These are phyloP conservation scores for Dryobates pubescens DNA, from an alignment of 2,797 vertebrate species.

Conservation along the genomic window DNA sequence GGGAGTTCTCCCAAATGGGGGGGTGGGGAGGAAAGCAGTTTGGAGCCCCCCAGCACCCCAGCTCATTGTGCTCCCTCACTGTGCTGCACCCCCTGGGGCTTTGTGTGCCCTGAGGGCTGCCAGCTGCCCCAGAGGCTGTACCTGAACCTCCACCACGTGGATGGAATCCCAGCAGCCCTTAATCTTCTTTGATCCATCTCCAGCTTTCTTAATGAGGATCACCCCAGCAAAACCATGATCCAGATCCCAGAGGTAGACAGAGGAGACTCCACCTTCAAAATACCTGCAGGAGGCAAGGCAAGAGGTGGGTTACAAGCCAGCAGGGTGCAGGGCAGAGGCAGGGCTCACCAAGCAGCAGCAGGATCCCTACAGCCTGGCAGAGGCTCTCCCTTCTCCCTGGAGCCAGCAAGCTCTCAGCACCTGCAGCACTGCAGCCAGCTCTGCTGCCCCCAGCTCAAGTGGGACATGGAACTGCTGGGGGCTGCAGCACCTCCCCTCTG, in stretches of 20 bases:
- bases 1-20: slow-evolving; percentile 11
- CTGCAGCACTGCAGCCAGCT: too few relatives aligned
- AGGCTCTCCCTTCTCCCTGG: neutral
- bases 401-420: neutral
- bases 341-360: neutral
- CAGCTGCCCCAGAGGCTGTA: slow-evolving; percentile 65
- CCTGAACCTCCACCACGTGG: slow-evolving; percentile 99
- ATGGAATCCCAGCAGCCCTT: slow-evolving; percentile 99
- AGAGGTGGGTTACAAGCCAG: neutral
- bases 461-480: too few relatives aligned
- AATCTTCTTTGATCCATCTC: slow-evolving; percentile 99
- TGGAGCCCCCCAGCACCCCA: slow-evolving; percentile 46
- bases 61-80: slow-evolving; percentile 45
- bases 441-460: too few relatives aligned
- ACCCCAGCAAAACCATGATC: slow-evolving; percentile 98
- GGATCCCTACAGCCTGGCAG: neutral
- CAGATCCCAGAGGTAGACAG: slow-evolving; percentile 99
- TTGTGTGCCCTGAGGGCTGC: neutral
- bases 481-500: too few relatives aligned
- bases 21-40: slow-evolving; percentile 10
- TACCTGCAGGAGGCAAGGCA: slow-evolving; percentile 82
- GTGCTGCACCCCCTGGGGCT: slow-evolving; percentile 38
- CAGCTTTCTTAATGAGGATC: slow-evolving; percentile 99
- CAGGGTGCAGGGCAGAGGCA: neutral
- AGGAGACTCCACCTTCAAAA: slow-evolving; percentile 98